Percentiles rank a stretch among this genome's conserved stretches.
Conservation (phyloP, 2,113 vertebrate genomes). For the Scalopus aquaticus region DNA sequence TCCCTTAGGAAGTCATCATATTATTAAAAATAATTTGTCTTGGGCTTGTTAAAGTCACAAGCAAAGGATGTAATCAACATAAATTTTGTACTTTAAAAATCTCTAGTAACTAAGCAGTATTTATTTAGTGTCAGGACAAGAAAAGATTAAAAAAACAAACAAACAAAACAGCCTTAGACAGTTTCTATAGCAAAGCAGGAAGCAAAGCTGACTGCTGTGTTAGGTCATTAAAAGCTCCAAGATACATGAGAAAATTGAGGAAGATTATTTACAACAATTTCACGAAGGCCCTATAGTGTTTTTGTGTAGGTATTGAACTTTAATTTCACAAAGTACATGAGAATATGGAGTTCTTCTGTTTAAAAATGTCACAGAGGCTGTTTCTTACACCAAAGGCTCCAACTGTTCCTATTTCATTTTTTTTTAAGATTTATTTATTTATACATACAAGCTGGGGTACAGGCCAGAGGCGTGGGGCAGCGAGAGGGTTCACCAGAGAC, state of each 20-base stretch:
- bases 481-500: too few relatives aligned
- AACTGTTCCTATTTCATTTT: background rate
- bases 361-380: background rate
- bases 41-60: slow-evolving; percentile 24
- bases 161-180: background rate
- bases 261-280: background rate
- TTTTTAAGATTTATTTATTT: too few relatives aligned
- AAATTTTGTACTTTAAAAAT: background rate
- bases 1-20: background rate
- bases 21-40: slow-evolving; percentile 7
- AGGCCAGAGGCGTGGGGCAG: too few relatives aligned
- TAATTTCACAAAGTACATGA: background rate
- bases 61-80: background rate
- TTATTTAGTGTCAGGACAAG: background rate
- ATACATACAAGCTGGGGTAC: too few relatives aligned
- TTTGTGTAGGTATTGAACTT: background rate
- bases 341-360: background rate
- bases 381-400: background rate
- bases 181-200: background rate
- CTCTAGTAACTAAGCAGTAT: background rate
- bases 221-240: background rate
- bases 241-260: background rate
- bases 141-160: background rate
- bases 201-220: background rate
- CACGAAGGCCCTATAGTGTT: background rate